These are phyloP conservation scores for Nasonovia ribisnigri DNA, from an alignment of 2,888 invertebrate species.

Conservation along the genomic window DNA sequence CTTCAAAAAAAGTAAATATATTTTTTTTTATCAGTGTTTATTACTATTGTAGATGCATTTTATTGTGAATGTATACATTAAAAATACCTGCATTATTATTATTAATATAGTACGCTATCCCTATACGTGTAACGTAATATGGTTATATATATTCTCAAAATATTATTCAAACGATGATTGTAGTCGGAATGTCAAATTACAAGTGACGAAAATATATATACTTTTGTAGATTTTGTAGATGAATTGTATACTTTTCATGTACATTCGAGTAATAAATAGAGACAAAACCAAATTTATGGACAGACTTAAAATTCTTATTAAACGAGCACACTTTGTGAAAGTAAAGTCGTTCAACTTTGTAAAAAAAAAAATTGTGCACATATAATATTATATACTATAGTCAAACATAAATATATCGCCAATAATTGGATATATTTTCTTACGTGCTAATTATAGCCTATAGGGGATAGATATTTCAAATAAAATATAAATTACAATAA, in stretches of 20 bases:
- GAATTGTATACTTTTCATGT: slow-evolving; percentile 16
- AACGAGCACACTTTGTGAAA: not conserved
- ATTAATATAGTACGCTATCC: not conserved
- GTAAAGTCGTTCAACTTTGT: not conserved
- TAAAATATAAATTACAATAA: not conserved
- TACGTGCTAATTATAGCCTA: not conserved
- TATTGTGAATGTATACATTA: not conserved
- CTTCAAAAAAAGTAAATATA: not conserved
- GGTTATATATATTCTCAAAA: slow-evolving; percentile 23
- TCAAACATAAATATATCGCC: not conserved
- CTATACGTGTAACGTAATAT: not conserved
- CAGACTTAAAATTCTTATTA: slow-evolving; percentile 13
- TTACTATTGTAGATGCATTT: not conserved
- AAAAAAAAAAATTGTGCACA: not conserved
- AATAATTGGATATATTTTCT: not conserved
- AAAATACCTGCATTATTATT: not conserved
- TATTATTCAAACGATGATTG: slow-evolving; percentile 27
- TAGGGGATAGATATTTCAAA: not conserved
- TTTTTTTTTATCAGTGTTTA: slow-evolving; percentile 22
- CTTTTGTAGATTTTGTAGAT: not conserved
- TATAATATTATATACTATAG: not conserved
- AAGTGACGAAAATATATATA: slow-evolving; percentile 39
- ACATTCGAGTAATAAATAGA: slow-evolving; percentile 20
- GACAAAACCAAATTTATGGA: slow-evolving; percentile 45
- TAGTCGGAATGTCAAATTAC: slow-evolving; percentile 23